These are phyloP conservation scores for Heliconius eleuchia DNA, from an alignment of 1,140 invertebrate genomes.

Conservation along the genomic window DNA sequence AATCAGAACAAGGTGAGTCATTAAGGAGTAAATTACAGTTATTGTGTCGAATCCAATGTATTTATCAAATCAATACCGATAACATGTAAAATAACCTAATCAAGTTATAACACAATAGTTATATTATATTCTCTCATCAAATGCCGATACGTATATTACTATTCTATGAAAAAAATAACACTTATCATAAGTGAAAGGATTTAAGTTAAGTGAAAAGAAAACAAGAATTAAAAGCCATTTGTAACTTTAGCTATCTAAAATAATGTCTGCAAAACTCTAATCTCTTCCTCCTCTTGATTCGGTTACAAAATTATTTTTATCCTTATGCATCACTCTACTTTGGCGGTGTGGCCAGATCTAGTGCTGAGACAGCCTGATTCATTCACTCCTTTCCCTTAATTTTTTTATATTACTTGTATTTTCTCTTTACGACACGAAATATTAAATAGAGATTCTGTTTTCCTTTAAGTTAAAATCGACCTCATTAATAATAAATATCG, in stretches of 20 bases:
- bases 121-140: too few species aligned
- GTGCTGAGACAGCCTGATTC: too few species aligned
- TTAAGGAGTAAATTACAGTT: constrained; percentile 10
- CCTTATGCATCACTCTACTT: neutral
- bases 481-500: too few species aligned
- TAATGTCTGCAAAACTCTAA: neutral
- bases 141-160: too few species aligned
- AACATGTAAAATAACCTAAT: neutral
- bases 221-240: neutral
- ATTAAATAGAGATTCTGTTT: too few species aligned
- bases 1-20: constrained; percentile 35
- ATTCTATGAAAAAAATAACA: neutral
- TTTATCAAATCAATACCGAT: neutral
- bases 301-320: neutral
- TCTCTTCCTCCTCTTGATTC: neutral
- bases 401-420: too few species aligned
- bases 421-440: too few species aligned
- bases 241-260: neutral
- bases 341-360: too few species aligned
- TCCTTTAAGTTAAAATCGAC: too few species aligned
- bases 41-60: neutral
- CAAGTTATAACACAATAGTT: too few species aligned
- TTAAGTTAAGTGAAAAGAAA: neutral
- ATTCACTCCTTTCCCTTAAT: too few species aligned
- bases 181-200: neutral